Percentiles rank a stretch among this genome's conserved stretches.
These are phyloP conservation scores for Actias luna DNA, from an alignment of 2,888 invertebrate species.

Conservation along the genomic window DNA sequence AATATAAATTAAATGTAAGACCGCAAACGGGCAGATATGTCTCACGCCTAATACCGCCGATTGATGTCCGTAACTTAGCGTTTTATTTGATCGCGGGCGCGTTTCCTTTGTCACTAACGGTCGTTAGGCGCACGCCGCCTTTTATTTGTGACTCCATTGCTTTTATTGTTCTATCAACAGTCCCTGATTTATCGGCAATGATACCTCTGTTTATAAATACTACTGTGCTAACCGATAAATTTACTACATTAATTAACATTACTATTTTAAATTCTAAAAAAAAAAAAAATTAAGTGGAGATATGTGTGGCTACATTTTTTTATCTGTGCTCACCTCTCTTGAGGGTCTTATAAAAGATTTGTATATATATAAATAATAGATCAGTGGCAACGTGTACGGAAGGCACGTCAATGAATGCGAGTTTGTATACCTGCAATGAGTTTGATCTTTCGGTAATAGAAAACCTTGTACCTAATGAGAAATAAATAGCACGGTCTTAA, in stretches of 20 bases:
- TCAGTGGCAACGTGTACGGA: too few relatives aligned
- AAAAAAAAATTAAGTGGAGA: too few relatives aligned
- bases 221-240: neutral
- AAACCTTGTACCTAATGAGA: too few relatives aligned
- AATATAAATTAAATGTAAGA: neutral
- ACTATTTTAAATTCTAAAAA: too few relatives aligned
- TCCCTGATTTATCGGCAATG: conserved; percentile 17
- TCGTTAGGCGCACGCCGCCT: conserved; percentile 13
- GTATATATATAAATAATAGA: too few relatives aligned
- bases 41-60: conserved; percentile 11
- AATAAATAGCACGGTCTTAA: too few relatives aligned
- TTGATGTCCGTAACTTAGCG: conserved; percentile 18
- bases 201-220: conserved; percentile 6
- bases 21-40: neutral
- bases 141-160: conserved; percentile 12
- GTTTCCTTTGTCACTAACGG: conserved; percentile 15
- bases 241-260: neutral
- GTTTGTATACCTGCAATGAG: too few relatives aligned
- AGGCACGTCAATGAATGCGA: too few relatives aligned
- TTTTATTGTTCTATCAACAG: conserved; percentile 15
- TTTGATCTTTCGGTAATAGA: too few relatives aligned
- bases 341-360: too few relatives aligned
- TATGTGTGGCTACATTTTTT: too few relatives aligned
- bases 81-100: conserved; percentile 16
- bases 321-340: too few relatives aligned